phyloP scores from a whole-genome alignment of 2,113 vertebrate genomes.

The Thinocorus orbignyianus region DNA sequence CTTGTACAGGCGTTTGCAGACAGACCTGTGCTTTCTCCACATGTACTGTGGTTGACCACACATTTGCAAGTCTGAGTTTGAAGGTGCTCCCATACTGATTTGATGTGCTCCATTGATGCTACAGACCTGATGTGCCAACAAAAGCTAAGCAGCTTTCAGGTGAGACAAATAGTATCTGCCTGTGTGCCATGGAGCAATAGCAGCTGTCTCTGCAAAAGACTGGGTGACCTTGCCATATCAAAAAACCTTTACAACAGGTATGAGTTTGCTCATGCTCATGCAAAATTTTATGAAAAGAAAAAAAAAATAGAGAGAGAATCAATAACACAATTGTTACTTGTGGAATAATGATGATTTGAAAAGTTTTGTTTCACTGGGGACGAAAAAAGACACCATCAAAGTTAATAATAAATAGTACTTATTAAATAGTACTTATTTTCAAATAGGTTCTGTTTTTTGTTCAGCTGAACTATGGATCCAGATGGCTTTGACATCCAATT shows the following conservation, averaged over 20 bases:
- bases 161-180: neutral
- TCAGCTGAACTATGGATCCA: neutral
- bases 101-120: neutral
- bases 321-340: neutral
- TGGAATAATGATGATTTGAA: neutral
- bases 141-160: neutral
- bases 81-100: neutral
- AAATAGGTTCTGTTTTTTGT: neutral
- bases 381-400: neutral
- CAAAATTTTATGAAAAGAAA: neutral
- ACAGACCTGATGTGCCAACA: neutral
- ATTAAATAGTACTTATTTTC: neutral
- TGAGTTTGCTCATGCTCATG: neutral
- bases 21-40: neutral
- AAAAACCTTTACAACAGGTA: neutral
- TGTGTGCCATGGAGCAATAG: neutral
- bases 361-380: fast-evolving
- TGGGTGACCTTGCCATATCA: neutral
- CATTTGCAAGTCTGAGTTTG: neutral
- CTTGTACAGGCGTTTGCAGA: neutral
- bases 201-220: neutral
- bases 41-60: neutral
- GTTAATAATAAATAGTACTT: neutral
- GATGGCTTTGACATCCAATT: neutral
- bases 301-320: neutral